Base-by-base conservation (phyloP, 2,113 vertebrate genomes). In the Alces alces region DNA sequence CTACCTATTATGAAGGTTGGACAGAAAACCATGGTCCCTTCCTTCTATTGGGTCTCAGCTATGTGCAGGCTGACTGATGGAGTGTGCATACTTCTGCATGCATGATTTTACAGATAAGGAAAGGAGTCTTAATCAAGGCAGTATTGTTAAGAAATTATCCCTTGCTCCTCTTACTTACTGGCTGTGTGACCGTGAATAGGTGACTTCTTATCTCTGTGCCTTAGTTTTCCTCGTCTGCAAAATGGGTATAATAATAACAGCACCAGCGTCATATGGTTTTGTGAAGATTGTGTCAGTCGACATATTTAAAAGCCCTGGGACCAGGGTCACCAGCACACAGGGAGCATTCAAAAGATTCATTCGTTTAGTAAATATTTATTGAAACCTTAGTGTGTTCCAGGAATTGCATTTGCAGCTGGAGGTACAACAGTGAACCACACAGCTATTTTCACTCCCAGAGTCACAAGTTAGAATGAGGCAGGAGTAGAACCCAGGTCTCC, bases 281-380 rank as follows among this genome's bases (percentile, higher is more conserved):
- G 54, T 76, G 36, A 89, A 17, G 27, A 90, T 52, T 76, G 23
- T 2, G 5, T 80, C 21, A 6, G 27, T 47, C 11, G 50, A 60
- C 47, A 23, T 15, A 54, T 54, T 43, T n/a, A 36, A 86, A 95
- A 91, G 80, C 19, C 73, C 25, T 28, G 30, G 47, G 39, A 21
- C 23, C 39, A 76, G 27, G 23, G 33, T n/a, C 47, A n/a, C 16
- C 43, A 52, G n/a, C n/a, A n/a, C n/a, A n/a, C n/a, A n/a, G n/a
- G 9, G 39, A 89, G 54, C 52, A 90, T 19, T 92, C 79, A 16
- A 33, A 36, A 91, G 50, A 89, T 30, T 50, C 45, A 11, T 43
- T 83, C 1, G 5, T 70, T 83, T 23, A 57, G 30, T 11, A 39
- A 60, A 30, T 84, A 7, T 96, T 97, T 98, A 96, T 96, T 98